These are phyloP conservation scores for Laothoe populi DNA, from an alignment of 2,888 invertebrate species.

Conservation along the genomic window DNA sequence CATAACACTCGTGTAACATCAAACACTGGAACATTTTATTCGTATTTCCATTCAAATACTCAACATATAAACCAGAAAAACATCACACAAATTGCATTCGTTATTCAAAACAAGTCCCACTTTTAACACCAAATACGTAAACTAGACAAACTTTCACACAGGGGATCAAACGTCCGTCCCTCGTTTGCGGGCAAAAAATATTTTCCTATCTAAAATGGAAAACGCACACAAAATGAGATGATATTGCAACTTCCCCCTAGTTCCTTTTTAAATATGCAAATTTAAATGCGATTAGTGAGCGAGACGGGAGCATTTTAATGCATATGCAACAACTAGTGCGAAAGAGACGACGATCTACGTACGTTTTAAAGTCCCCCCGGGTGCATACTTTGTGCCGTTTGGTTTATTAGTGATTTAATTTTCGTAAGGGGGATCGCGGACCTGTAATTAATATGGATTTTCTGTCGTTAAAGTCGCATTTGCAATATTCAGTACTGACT, in stretches of 20 bases:
- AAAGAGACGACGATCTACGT: constrained; percentile 39
- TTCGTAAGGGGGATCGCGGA: constrained; percentile 30
- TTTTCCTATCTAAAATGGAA: constrained; percentile 54
- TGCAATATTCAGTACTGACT: not conserved
- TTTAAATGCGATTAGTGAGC: constrained; percentile 63
- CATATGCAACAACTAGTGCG: constrained; percentile 33
- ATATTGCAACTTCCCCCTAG: constrained; percentile 55
- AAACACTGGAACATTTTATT: not conserved
- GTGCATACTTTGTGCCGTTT: constrained; percentile 54
- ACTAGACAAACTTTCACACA: constrained; percentile 12
- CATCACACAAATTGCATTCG: constrained; percentile 16
- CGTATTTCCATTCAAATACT: not conserved
- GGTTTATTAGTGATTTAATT: constrained; percentile 46
- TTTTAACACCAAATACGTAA: constrained; percentile 23
- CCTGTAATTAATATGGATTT: constrained; percentile 26
- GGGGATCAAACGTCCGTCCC: constrained; percentile 26
- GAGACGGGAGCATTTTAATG: constrained; percentile 35
- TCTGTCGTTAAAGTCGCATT: constrained; percentile 9
- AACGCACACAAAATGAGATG: constrained; percentile 63
- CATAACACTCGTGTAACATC: not conserved
- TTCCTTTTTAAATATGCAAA: constrained; percentile 69
- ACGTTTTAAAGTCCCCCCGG: constrained; percentile 48
- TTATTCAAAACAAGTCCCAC: constrained; percentile 15
- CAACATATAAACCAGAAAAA: constrained; percentile 1
- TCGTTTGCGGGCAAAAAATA: constrained; percentile 40